These are phyloP conservation scores for Brachionus plicatilis DNA, from an alignment of 1,140 invertebrate species.

Conservation along the genomic window DNA sequence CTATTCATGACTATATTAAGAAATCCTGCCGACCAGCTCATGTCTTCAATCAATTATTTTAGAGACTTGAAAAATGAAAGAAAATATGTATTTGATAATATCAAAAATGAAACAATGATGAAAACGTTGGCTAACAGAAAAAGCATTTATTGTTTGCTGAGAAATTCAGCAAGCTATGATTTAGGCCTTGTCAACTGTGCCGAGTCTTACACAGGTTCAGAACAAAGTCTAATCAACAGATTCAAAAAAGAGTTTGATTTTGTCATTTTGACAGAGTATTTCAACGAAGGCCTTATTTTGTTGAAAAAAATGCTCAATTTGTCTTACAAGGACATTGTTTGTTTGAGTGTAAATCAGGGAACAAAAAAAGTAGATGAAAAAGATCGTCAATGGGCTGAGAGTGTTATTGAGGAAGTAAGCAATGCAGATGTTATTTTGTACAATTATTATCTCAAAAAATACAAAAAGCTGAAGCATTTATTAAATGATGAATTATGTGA, in stretches of 20 bases:
- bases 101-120: not conserved
- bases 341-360: not conserved
- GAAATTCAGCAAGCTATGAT: not conserved
- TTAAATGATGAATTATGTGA: not conserved
- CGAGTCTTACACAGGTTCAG: not conserved
- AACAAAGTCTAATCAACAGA: not conserved
- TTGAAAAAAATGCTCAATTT: not conserved
- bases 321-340: not conserved
- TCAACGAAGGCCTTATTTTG: not conserved
- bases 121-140: not conserved
- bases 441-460: not conserved
- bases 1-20: not conserved
- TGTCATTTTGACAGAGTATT: not conserved
- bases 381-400: not conserved
- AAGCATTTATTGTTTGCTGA: not conserved
- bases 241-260: not conserved
- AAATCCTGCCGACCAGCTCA: not conserved
- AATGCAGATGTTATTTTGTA: not conserved
- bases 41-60: not conserved
- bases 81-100: not conserved
- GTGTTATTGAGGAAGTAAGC: not conserved
- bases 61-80: not conserved
- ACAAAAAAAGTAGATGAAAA: not conserved
- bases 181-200: not conserved
- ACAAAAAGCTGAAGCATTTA: not conserved